Base-by-base conservation (phyloP, 2,888 invertebrate species). In the Dysmachus trigonus region DNA sequence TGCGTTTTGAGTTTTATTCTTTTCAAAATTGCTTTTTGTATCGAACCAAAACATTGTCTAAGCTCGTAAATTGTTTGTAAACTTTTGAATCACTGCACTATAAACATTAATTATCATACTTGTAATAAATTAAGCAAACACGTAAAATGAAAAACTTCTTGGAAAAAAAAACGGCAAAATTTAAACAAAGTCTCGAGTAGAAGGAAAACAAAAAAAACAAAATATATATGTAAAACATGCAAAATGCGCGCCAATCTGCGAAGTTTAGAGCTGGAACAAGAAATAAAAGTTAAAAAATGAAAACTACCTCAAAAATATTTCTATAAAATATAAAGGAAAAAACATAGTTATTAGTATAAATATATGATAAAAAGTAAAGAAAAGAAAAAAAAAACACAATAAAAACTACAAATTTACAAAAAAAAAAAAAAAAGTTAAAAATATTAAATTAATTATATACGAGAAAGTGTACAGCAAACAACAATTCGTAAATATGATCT, bases 271-370 rank as follows among this genome's bases (percentile, higher is more conserved):
- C 30, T 77, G 38, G 72, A 62, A 71, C 74, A 86, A 86, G 74
- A 85, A 72, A 85, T 81, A 31, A 86, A 86, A 85, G 82, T 86
- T 76, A 84, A 85, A 85, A 47, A 87, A 83, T 86, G 85, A 85
- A 87, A 87, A 86, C 86, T 86, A 87, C 86, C 86, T 86, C 86
- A 87, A 87, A 74, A 85, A 86, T 86, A 87, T 86, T 87, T 87
- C 86, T 86, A 87, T 87, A 86, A 84, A 87, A 76, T 76, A 86
- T 84, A 77, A 86, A 85, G 71, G 27, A 85, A 85, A n/a, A 85
- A 77, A 79, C 77, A 72, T 83, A 83, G 83, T 83, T 83, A 83
- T 83, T 83, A 83, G 83, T 83, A 83, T 83, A 83, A 83, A 83
- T 83, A 72, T 82, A 82, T 83, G 72, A 72, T 83, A 72, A 83